These are phyloP conservation scores for Rhagophthalmus giganteus DNA, from an alignment of 2,888 invertebrate genomes.

Conservation along the genomic window DNA sequence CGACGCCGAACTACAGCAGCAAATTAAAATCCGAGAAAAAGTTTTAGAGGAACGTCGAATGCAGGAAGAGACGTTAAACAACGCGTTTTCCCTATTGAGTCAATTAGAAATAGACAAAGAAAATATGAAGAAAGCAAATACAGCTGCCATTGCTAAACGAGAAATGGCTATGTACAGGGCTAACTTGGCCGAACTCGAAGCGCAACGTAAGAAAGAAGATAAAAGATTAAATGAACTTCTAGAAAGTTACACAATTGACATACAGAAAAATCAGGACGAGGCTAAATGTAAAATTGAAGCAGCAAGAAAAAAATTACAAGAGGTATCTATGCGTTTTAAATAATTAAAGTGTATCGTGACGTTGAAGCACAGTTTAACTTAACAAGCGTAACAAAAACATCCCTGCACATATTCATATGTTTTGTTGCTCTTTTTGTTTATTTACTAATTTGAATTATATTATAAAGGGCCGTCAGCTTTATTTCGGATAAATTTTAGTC, in stretches of 20 bases:
- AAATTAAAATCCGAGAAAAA: conserved; percentile 45
- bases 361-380: no score
- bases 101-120: conserved; percentile 47
- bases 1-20: conserved; percentile 45
- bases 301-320: conserved; percentile 45
- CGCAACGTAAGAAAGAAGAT: conserved; percentile 47
- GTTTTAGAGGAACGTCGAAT: conserved; percentile 43
- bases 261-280: conserved; percentile 47
- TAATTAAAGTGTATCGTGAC: no score
- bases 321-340: no score
- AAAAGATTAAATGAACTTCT: conserved; percentile 42
- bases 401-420: no score
- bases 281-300: conserved; percentile 45
- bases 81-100: conserved; percentile 44
- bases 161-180: conserved; percentile 48
- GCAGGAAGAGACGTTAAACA: conserved; percentile 47
- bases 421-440: no score
- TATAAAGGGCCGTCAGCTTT: no score
- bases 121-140: conserved; percentile 35
- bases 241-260: conserved; percentile 40
- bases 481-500: no score
- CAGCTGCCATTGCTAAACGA: conserved; percentile 37
- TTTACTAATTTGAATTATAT: no score
- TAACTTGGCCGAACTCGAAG: conserved; percentile 46
- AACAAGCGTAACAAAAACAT: no score